Evolutionary conservation across 2,113 vertebrate genomes (phyloP).

Genomic region (Scatophagus argus): DNA sequence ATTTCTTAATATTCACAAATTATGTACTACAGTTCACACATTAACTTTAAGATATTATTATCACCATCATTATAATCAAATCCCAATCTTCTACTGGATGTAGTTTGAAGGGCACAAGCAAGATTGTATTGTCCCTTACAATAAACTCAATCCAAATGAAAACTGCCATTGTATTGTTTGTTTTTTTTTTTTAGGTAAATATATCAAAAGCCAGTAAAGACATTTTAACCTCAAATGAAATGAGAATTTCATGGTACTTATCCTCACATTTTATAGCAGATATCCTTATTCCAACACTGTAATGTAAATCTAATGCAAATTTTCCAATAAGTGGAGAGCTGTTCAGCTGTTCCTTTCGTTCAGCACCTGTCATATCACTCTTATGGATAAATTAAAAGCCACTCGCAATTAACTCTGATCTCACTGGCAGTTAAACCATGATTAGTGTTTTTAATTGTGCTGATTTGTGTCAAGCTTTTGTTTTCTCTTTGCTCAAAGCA

Average conservation of each 20-base stretch:
- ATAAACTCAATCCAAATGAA: conserved; percentile 77
- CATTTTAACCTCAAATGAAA: background rate
- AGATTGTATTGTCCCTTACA: conserved; percentile 75
- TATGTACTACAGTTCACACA: conserved; percentile 25
- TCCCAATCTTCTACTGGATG: conserved; percentile 43
- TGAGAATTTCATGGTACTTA: background rate
- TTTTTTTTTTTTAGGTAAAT: background rate
- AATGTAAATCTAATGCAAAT: conserved; percentile 45
- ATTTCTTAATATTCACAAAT: conserved; percentile 14
- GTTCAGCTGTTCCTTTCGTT: conserved; percentile 24
- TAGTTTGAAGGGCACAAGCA: conserved; percentile 59
- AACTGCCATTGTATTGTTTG: background rate
- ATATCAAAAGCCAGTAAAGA: background rate
- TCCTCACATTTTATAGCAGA: conserved; percentile 10
- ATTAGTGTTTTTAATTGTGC: conserved; percentile 62
- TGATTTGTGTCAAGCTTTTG: conserved; percentile 61
- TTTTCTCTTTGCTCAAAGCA: conserved; percentile 40
- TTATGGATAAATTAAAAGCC: conserved; percentile 40
- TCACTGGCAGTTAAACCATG: conserved; percentile 45
- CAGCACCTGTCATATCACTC: conserved; percentile 42
- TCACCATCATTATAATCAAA: conserved; percentile 26
- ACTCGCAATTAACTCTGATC: conserved; percentile 47
- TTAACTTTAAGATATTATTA: conserved; percentile 30
- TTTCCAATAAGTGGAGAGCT: conserved; percentile 17
- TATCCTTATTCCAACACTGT: conserved; percentile 37